Evolutionary conservation across 2,797 vertebrate genomes (phyloP), one percentile per base, ranked within the genome.

Genomic region (Phrynocephalus vlangalii): DNA sequence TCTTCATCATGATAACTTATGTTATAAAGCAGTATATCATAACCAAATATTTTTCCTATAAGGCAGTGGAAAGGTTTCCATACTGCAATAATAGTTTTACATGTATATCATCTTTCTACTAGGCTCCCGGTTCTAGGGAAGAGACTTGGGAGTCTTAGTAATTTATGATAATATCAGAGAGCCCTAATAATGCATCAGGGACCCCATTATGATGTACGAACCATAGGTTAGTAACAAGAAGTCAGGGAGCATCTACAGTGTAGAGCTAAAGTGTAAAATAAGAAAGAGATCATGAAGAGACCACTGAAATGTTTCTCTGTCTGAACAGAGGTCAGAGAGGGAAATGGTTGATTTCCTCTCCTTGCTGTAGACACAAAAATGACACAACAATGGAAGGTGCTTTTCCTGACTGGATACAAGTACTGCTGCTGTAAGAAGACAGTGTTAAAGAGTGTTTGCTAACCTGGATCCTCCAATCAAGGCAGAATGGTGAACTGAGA

Each of bases 121-220:
- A 50, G 15, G 38, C 38, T 44, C 38, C 38, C 5, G 44, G 9
- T 0, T 1, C 68, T 8, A 22, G 72, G 82, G n/a, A 77, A 92
- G 13, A 22, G 75, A 26, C 5, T 80, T 26, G 0, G 30, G 73
- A 77, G 15, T 3, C 81, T 91, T 79, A 76, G 48, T 24, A 38
- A 52, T 73, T 87, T 83, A 28, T 63, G 77, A 91, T 16, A 78
- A 81, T 91, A 84, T 85, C 44, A 60, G 15, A 76, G 81, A 88
- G 68, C 60, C 56, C 76, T 75, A 66, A 84, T 30, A 38, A 72
- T 88, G 70, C 82, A 73, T 75, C 77, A 88, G n/a, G 38, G 24
- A 24, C 1, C 24, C 78, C 78, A 85, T 88, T 88, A 26, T 88
- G 78, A 81, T 80, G 82, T 84, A 30, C 67, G 15, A 68, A 66